A percentile compares a stretch with the other conserved stretches of the same genome.
phyloP scores from a whole-genome alignment of 1,140 invertebrate species.

The honey bee (Apis mellifera) region Amel_HAv3.1 CM009940.2:855001-855500 shows the following conservation, averaged over 20 bases:
- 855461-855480: not conserved
- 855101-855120: constrained; percentile 71
- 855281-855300: constrained; percentile 47
- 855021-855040: constrained; percentile 52
- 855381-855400: too few relatives aligned
- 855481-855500: constrained; percentile 33
- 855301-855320: constrained; percentile 53
- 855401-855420: not conserved
- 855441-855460: constrained; percentile 14
- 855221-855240: constrained; percentile 44
- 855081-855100: constrained; percentile 70
- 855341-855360: constrained; percentile 22
- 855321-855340: constrained; percentile 11
- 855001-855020: constrained; percentile 71
- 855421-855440: not conserved
- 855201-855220: constrained; percentile 18
- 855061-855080: not conserved
- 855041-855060: not conserved
- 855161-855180: constrained; percentile 45
- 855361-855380: not conserved
- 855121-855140: constrained; percentile 70
- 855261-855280: constrained; percentile 44
- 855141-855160: constrained; percentile 60
- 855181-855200: not conserved
- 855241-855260: constrained; percentile 42